phyloP scores from a whole-genome alignment of 2,797 vertebrate species.

The Channallabes apus region DNA sequence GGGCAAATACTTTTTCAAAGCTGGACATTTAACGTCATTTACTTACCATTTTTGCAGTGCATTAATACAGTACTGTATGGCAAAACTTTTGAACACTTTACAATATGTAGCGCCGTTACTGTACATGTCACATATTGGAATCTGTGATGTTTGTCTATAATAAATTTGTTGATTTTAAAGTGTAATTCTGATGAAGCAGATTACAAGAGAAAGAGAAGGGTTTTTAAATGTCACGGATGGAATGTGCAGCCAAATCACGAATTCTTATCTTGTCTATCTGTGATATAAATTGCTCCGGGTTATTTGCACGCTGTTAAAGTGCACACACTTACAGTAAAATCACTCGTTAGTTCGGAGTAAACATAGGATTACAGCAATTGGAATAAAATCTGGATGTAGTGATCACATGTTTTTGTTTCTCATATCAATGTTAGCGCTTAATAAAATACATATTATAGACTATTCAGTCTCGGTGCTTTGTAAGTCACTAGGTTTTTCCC shows the following conservation, averaged over 20 bases:
- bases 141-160: neutral
- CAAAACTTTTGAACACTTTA: neutral
- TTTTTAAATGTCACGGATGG: neutral
- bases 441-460: too few species aligned
- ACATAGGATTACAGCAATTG: neutral
- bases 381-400: neutral
- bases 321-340: neutral
- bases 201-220: neutral
- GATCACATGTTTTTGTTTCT: neutral
- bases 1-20: too few species aligned
- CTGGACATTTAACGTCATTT: too few species aligned
- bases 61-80: neutral
- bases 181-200: constrained; percentile 1
- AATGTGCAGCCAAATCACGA: constrained; percentile 7
- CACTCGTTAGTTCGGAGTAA: neutral
- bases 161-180: neutral
- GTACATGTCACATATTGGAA: neutral
- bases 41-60: neutral
- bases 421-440: neutral
- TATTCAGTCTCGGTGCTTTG: too few species aligned
- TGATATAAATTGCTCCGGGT: constrained; percentile 1
- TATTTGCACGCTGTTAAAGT: neutral
- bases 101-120: too few species aligned
- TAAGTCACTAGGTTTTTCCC: too few species aligned
- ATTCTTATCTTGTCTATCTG: neutral